Evolutionary conservation across 2,797 vertebrate genomes (phyloP), one percentile per base, ranked within the genome.

Genomic region (Muscicapa striata): DNA sequence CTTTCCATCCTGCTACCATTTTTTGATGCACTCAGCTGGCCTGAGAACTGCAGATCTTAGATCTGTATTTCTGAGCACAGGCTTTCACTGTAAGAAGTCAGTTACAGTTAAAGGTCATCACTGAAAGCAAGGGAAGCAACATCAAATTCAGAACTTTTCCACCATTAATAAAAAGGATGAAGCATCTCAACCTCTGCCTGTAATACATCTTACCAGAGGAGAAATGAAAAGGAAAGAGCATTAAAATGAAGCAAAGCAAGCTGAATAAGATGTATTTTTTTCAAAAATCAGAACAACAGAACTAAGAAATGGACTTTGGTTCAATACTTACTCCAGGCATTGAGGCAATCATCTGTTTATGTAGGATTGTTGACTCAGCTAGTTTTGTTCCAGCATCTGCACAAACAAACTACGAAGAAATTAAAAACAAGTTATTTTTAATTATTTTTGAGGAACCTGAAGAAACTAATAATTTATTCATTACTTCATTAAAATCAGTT

Each of bases 331-430:
- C 99, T 97, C 98, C 99, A 48, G 99, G 99, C 93, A 99, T 95
- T 22, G 99, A 98, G 16, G 98, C 96, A 91, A 99, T 99, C 99
- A 99, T 99, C 98, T 99, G 99, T 97, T 99, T 99, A 95, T 99
- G 99, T 89, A 99, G 98, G 97, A 99, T 99, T 88, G 99, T 99
- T 78, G 99, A 99, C 97, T 99, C 99, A 36, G 99, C 98, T 61
- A 99, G 98, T 88, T 98, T 98, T 67, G 99, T 99, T 79, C 99
- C 99, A 66, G 99, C 99, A 98, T 99, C 99, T 97, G 98, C 98
- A 97, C 99, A 99, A 97, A 99, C 98, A 98, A 99, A 99, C 99
- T 99, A 97, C 96, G 84, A 96, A 97, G 92, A 97, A 95, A 97
- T 96, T 74, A 97, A 97, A 97, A 69, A 74, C 36, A 69, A 92